phyloP scores from a whole-genome alignment of 2,113 vertebrate genomes.

The Arenaria interpres region DNA sequence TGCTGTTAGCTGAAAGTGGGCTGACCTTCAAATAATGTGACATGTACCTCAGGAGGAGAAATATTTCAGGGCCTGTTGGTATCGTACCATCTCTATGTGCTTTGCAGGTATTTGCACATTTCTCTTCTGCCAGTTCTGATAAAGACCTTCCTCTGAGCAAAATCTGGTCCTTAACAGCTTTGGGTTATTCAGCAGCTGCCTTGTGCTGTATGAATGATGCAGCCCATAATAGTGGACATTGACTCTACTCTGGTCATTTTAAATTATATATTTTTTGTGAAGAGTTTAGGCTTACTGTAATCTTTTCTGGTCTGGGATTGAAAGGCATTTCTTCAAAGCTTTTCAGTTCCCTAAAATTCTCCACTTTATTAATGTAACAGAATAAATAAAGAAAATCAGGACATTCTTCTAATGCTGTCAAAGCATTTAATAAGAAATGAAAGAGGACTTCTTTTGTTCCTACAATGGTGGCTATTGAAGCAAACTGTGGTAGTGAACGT shows the following conservation, averaged over 20 bases:
- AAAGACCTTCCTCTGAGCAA: neutral
- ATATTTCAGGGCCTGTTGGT: neutral
- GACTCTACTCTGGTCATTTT: neutral
- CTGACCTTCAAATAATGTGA: neutral
- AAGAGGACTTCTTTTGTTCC: slow-evolving; percentile 52
- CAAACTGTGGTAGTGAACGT: neutral
- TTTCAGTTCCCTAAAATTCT: neutral
- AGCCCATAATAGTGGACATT: neutral
- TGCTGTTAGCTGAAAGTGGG: neutral
- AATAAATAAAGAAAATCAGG: slow-evolving; percentile 1
- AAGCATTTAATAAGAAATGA: slow-evolving; percentile 19
- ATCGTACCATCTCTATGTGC: neutral
- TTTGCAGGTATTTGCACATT: slow-evolving; percentile 10
- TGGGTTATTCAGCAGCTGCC: neutral
- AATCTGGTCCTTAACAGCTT: neutral
- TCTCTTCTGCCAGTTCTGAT: neutral
- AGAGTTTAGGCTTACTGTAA: neutral
- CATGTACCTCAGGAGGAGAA: neutral
- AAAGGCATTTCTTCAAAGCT: slow-evolving; percentile 20
- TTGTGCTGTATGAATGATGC: neutral
- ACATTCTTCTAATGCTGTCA: slow-evolving; percentile 9
- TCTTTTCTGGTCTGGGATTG: neutral
- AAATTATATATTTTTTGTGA: neutral
- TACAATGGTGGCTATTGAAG: neutral
- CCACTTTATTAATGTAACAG: neutral